Percentiles rank a stretch among this genome's conserved stretches.
These are phyloP conservation scores for Gambusia affinis DNA, from an alignment of 2,113 vertebrate genomes.

Conservation along the genomic window DNA sequence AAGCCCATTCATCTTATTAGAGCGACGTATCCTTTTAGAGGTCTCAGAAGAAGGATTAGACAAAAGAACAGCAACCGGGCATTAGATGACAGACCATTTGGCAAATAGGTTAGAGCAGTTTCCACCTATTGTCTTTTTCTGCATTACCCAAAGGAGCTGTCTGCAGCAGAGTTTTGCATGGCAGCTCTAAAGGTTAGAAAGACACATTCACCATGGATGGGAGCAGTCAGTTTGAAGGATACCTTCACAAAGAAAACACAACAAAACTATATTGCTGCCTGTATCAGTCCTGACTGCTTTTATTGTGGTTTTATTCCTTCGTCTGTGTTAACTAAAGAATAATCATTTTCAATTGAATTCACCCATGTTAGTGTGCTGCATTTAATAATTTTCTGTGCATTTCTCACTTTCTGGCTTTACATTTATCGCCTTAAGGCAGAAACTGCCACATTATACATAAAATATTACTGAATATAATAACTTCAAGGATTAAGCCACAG, in stretches of 20 bases:
- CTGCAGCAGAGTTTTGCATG: constrained; percentile 54
- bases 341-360: neutral
- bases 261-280: constrained; percentile 14
- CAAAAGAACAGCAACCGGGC: constrained; percentile 67
- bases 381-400: neutral
- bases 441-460: neutral
- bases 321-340: constrained; percentile 5
- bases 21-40: constrained; percentile 89
- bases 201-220: constrained; percentile 7
- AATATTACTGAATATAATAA: neutral
- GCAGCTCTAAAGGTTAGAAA: constrained; percentile 50
- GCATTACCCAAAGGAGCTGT: constrained; percentile 54
- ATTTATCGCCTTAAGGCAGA: neutral
- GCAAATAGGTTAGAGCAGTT: constrained; percentile 76
- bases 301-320: constrained; percentile 14
- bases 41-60: constrained; percentile 90
- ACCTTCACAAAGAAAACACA: constrained; percentile 22
- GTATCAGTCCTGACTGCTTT: constrained; percentile 13
- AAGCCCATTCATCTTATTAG: constrained; percentile 93
- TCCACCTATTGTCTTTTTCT: constrained; percentile 70
- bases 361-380: neutral
- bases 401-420: constrained; percentile 8
- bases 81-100: constrained; percentile 76
- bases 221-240: constrained; percentile 19
- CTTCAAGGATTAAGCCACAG: neutral